phyloP scores from a whole-genome alignment of 2,888 invertebrate species.

The Minunthozetes semirufus region DNA sequence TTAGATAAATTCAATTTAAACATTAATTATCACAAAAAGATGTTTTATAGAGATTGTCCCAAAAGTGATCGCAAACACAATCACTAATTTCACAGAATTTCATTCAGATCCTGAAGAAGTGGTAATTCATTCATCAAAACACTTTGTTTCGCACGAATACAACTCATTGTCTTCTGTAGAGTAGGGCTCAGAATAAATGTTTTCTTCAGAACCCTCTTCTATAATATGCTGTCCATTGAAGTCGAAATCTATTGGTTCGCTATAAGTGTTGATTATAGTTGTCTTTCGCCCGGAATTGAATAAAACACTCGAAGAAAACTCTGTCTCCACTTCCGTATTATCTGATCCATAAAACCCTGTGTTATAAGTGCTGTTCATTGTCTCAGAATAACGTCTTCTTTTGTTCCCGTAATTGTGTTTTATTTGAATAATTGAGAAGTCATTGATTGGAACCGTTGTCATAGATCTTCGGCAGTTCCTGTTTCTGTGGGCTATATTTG shows the following conservation, averaged over 20 bases:
- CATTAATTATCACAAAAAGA: too few relatives aligned
- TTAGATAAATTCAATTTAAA: too few relatives aligned
- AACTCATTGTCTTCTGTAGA: neutral
- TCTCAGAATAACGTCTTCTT: neutral
- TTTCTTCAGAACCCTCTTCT: neutral
- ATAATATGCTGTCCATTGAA: conserved; percentile 5
- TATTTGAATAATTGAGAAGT: neutral
- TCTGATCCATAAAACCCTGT: neutral
- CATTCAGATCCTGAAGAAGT: too few relatives aligned
- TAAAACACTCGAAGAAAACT: neutral
- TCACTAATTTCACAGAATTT: too few relatives aligned
- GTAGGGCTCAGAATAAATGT: conserved; percentile 11
- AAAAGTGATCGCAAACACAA: too few relatives aligned
- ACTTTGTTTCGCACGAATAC: neutral
- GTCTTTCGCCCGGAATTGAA: neutral
- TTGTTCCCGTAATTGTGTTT: neutral
- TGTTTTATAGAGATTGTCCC: too few relatives aligned
- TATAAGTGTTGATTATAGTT: conserved; percentile 1
- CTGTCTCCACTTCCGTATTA: neutral
- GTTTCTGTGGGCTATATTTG: neutral
- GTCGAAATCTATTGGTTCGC: neutral
- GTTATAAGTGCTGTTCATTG: neutral
- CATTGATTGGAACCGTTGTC: neutral
- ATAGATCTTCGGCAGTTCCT: neutral
- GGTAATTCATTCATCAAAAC: too few relatives aligned